phyloP scores from a whole-genome alignment of 2,888 invertebrate species.

The Tetramorium bicarinatum region DNA sequence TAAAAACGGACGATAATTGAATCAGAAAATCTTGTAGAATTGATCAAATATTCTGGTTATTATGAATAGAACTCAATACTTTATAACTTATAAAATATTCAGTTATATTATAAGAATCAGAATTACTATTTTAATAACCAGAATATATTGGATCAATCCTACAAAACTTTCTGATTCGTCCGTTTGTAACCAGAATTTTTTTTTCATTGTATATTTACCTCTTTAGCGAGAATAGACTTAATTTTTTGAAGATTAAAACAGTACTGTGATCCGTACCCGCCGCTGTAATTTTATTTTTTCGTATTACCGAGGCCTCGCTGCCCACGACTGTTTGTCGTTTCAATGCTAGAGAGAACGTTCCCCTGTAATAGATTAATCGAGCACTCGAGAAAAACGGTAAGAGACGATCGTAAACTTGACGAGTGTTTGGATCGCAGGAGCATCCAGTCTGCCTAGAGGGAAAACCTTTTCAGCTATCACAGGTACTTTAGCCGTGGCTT shows the following conservation, averaged over 20 bases:
- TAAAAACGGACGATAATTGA: no score
- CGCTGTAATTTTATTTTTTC: slow-evolving; percentile 2
- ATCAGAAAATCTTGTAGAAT: no score
- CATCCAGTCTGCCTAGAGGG: not conserved
- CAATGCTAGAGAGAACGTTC: slow-evolving; percentile 4
- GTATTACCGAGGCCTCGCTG: not conserved
- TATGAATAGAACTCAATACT: no score
- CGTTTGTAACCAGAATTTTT: no score
- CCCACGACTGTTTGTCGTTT: slow-evolving; percentile 18
- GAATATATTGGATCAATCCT: no score
- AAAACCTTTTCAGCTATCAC: slow-evolving; percentile 29
- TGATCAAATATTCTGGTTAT: no score
- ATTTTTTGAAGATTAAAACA: not conserved
- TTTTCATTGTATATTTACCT: no score
- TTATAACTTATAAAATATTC: no score
- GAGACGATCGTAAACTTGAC: slow-evolving; percentile 24
- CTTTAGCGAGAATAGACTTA: not conserved
- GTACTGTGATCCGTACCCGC: not conserved
- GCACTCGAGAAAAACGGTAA: slow-evolving; percentile 26
- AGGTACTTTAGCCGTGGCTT: not conserved
- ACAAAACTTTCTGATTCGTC: no score
- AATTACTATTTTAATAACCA: no score
- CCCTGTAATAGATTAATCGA: slow-evolving; percentile 39
- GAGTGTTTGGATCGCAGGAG: slow-evolving; percentile 22
- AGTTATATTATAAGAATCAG: no score